Evolutionary conservation across 2,888 invertebrate species (phyloP).

Genomic region (Synanthedon formicaeformis): DNA sequence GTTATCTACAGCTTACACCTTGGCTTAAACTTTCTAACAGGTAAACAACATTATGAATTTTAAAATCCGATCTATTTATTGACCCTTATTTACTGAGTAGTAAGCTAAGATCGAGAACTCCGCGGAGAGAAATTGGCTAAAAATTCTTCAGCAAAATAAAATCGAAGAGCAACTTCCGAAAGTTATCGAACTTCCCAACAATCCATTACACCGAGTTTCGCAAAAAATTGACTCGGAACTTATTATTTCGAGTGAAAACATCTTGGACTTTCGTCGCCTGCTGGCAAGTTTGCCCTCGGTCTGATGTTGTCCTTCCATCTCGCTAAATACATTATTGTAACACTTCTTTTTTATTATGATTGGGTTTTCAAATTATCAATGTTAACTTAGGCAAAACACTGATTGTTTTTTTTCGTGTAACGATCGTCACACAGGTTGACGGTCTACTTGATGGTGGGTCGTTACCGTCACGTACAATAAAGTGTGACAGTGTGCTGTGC

Average conservation of each 20-base stretch:
- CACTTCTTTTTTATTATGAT: too few relatives aligned
- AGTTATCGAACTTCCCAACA: constrained; percentile 68
- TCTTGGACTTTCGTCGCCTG: constrained; percentile 52
- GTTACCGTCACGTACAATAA: too few relatives aligned
- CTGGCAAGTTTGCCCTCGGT: constrained; percentile 29
- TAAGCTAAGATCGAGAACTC: constrained; percentile 62
- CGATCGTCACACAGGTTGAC: too few relatives aligned
- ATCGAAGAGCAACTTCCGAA: constrained; percentile 67
- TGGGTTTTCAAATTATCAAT: too few relatives aligned
- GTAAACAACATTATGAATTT: too few relatives aligned
- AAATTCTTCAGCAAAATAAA: constrained; percentile 64
- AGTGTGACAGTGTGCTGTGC: too few relatives aligned
- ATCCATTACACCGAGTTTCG: constrained; percentile 68
- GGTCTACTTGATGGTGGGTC: too few relatives aligned
- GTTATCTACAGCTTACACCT: too few relatives aligned
- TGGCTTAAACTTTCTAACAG: too few relatives aligned
- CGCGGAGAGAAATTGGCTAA: constrained; percentile 64
- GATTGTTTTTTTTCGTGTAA: too few relatives aligned
- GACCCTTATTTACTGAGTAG: constrained; percentile 30
- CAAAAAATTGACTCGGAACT: constrained; percentile 64
- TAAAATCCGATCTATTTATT: background rate
- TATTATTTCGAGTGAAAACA: constrained; percentile 69
- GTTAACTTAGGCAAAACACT: too few relatives aligned
- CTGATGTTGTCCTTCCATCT: constrained; percentile 7
- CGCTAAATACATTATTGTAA: constrained; percentile 3